These are phyloP conservation scores for Thalassophryne amazonica DNA, from an alignment of 2,797 vertebrate genomes.

Conservation along the genomic window DNA sequence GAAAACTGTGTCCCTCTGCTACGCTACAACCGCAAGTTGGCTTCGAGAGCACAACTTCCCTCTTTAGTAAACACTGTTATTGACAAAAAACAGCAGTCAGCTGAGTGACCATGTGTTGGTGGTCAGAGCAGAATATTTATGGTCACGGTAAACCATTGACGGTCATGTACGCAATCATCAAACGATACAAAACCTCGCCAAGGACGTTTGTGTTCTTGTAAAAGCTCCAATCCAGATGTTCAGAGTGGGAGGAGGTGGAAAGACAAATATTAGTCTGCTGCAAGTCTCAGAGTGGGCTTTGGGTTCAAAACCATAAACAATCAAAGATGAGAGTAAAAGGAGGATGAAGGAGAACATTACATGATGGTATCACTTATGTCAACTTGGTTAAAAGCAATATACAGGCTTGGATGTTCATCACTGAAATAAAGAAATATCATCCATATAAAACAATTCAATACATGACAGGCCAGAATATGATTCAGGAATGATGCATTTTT, in stretches of 20 bases:
- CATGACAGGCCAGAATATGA: no score
- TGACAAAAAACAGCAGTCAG: conserved; percentile 22
- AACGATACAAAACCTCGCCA: conserved; percentile 35
- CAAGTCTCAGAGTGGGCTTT: conserved; percentile 54
- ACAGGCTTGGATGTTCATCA: neutral
- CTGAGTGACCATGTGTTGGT: conserved; percentile 19
- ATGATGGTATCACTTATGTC: no score
- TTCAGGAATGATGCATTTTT: no score
- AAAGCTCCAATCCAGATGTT: conserved; percentile 71
- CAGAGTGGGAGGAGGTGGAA: conserved; percentile 62
- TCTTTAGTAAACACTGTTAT: conserved; percentile 11
- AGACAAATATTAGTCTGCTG: conserved; percentile 81
- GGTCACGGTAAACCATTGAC: conserved; percentile 51
- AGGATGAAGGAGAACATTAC: conserved; percentile 5
- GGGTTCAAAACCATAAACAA: conserved; percentile 66
- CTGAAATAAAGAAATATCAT: conserved; percentile 22
- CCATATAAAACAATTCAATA: no score
- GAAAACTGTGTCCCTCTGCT: neutral
- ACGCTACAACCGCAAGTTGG: neutral
- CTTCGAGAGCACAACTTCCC: conserved; percentile 1
- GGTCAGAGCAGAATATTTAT: conserved; percentile 58
- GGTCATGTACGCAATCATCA: conserved; percentile 49
- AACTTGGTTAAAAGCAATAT: no score
- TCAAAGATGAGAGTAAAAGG: conserved; percentile 15
- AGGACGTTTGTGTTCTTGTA: conserved; percentile 61